Conservation (phyloP, 1,140 invertebrate genomes). For the Cyphomyrmex costatus region DNA sequence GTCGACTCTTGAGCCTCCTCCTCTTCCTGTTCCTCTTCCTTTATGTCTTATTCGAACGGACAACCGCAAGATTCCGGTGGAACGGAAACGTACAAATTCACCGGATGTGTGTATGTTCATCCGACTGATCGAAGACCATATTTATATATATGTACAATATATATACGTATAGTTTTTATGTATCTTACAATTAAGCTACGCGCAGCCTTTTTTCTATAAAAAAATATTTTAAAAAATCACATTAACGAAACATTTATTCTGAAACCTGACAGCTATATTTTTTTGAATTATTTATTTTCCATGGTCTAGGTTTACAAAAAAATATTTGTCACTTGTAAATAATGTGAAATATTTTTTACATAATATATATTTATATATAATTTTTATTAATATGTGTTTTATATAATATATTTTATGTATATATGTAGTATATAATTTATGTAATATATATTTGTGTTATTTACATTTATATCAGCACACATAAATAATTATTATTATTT, state of each 20-base stretch:
- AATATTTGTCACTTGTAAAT: neutral
- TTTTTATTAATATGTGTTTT: too few species aligned
- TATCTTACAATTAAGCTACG: neutral
- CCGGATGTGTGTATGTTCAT: neutral
- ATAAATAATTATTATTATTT: slow-evolving; percentile 20
- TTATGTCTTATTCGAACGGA: slow-evolving; percentile 17
- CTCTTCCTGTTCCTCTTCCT: slow-evolving; percentile 20
- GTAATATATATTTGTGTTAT: slow-evolving; percentile 5
- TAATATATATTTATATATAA: neutral
- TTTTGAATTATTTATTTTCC: neutral
- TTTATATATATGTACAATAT: too few species aligned
- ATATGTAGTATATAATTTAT: neutral
- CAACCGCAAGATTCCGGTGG: slow-evolving; percentile 41
- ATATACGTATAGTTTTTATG: too few species aligned
- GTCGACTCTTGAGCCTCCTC: slow-evolving; percentile 29
- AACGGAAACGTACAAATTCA: slow-evolving; percentile 42
- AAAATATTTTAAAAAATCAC: neutral
- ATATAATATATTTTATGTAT: too few species aligned
- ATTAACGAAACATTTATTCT: slow-evolving; percentile 5
- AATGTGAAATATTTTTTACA: neutral
- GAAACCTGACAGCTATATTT: neutral
- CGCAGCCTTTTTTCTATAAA: neutral
- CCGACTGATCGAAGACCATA: slow-evolving; percentile 10
- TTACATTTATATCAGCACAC: neutral
- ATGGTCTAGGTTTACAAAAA: neutral